Percentiles rank a stretch among this genome's conserved stretches.
Conservation (phyloP, 2,888 invertebrate genomes). For the Pegoplata infirma region DNA sequence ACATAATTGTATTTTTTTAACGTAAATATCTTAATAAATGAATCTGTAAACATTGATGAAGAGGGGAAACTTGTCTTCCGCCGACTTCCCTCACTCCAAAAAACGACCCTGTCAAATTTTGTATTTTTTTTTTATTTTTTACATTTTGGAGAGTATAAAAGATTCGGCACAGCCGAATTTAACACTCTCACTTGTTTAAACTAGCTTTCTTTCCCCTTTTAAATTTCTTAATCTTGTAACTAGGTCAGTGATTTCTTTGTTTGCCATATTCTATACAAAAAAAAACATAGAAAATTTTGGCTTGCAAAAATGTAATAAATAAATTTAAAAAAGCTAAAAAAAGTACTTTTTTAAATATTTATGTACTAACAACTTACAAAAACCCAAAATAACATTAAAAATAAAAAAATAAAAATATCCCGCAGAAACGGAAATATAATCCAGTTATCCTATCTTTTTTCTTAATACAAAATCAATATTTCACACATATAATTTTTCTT, state of each 20-base stretch:
- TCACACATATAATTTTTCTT: neutral
- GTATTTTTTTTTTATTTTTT: no score
- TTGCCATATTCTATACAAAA: conserved; percentile 9
- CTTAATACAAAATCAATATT: conserved; percentile 26
- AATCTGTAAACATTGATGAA: no score
- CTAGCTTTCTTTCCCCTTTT: conserved; percentile 31
- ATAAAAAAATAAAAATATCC: conserved; percentile 20
- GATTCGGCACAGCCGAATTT: no score
- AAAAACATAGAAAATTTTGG: conserved; percentile 8
- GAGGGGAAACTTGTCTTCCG: no score
- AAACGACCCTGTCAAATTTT: no score
- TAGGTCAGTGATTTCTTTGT: conserved; percentile 56
- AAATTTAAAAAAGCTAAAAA: conserved; percentile 33
- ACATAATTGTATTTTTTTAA: no score
- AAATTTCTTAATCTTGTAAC: conserved; percentile 39
- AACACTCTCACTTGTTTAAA: no score
- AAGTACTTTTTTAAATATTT: neutral
- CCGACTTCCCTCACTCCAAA: no score
- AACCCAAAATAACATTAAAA: no score
- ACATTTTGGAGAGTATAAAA: no score
- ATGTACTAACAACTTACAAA: no score
- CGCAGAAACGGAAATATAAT: conserved; percentile 40
- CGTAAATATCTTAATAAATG: no score
- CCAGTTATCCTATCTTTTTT: conserved; percentile 1
- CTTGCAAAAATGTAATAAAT: conserved; percentile 21